A percentile compares a stretch with the other conserved stretches of the same genome.
phyloP scores from a whole-genome alignment of 2,888 invertebrate species.

The Lucinisca nassula region DNA sequence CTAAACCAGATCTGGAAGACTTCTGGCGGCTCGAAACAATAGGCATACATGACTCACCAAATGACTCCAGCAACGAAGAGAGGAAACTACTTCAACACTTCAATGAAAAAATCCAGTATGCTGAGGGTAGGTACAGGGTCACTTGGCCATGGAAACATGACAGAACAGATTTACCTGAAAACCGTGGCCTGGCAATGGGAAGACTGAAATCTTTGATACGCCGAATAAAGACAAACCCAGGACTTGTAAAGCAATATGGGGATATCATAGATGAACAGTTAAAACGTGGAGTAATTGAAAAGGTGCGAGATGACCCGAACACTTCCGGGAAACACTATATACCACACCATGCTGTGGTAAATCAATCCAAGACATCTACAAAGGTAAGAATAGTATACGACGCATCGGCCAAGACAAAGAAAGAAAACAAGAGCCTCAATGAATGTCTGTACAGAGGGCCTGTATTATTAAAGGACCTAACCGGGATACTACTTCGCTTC shows the following conservation, averaged over 20 bases:
- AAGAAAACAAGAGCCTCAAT: slow-evolving; percentile 38
- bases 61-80: neutral
- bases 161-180: neutral
- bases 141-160: slow-evolving; percentile 31
- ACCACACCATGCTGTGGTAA: slow-evolving; percentile 42
- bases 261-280: slow-evolving; percentile 38
- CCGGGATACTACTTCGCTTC: slow-evolving; percentile 35
- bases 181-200: slow-evolving; percentile 1
- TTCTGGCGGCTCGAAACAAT: slow-evolving; percentile 33
- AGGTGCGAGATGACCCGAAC: neutral
- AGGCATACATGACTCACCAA: slow-evolving; percentile 1
- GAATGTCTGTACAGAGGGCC: slow-evolving; percentile 47
- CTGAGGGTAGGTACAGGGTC: slow-evolving; percentile 3
- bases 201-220: neutral
- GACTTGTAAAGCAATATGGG: slow-evolving; percentile 20
- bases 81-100: slow-evolving; percentile 13
- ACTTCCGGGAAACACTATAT: slow-evolving; percentile 38
- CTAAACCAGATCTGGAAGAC: slow-evolving; percentile 1
- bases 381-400: slow-evolving; percentile 31
- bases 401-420: slow-evolving; percentile 31
- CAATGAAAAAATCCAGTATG: slow-evolving; percentile 8
- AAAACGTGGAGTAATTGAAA: slow-evolving; percentile 40
- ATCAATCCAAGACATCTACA: slow-evolving; percentile 12
- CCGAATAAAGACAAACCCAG: neutral
- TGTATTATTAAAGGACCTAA: slow-evolving; percentile 31